A percentile compares a stretch with the other conserved stretches of the same genome.
These are phyloP conservation scores for Homarus gammarus DNA, from an alignment of 2,888 invertebrate genomes.

Conservation along the genomic window DNA sequence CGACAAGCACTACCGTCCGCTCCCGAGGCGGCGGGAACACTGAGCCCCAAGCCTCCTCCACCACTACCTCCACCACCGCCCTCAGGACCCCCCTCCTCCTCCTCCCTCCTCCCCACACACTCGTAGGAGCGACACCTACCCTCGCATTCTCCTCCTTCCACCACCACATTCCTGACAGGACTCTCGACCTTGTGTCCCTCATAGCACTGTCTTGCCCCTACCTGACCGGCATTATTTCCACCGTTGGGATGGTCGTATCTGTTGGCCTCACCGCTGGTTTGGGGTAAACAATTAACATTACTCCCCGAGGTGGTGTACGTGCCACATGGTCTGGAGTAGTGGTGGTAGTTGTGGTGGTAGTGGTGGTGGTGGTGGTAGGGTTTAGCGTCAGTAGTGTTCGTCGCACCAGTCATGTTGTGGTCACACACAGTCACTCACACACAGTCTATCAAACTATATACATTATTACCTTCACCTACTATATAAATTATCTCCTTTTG, in stretches of 20 bases:
- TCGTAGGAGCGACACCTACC: constrained; percentile 16
- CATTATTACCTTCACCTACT: too few relatives aligned
- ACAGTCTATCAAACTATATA: too few relatives aligned
- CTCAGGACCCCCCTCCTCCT: background rate
- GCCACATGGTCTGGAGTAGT: background rate
- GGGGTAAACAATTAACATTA: constrained; percentile 2
- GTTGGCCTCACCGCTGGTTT: background rate
- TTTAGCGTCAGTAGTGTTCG: background rate
- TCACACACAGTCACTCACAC: too few relatives aligned
- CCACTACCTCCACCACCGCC: constrained; percentile 16
- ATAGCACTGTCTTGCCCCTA: background rate
- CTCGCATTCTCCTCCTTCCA: background rate
- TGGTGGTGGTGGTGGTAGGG: constrained; percentile 22
- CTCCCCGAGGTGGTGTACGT: background rate
- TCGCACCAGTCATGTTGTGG: constrained; percentile 36
- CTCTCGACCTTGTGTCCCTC: background rate
- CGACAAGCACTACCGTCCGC: constrained; percentile 44
- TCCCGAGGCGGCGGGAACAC: constrained; percentile 49
- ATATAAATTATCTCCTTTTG: background rate
- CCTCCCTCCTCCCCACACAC: constrained; percentile 6
- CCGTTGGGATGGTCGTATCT: background rate
- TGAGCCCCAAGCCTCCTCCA: constrained; percentile 22
- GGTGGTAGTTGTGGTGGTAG: constrained; percentile 4
- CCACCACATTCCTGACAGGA: background rate
- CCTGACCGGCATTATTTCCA: background rate